Base-by-base conservation (phyloP, 2,113 vertebrate genomes). In the Enhydra lutris region DNA sequence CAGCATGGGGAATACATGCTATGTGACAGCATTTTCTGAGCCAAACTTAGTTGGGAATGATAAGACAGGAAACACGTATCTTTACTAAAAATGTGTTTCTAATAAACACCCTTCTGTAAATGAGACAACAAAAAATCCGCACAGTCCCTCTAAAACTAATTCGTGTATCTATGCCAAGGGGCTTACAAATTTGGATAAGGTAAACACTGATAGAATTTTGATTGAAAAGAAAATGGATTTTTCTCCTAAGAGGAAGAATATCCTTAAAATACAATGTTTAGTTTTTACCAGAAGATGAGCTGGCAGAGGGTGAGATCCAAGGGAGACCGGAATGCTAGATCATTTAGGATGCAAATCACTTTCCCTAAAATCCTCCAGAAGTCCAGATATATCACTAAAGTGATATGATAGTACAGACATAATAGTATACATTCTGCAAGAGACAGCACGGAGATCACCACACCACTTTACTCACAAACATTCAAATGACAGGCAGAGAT, bases 211-310 rank as follows among this genome's bases (percentile, higher is more conserved):
- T 82, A 4, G 8, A 67, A 52, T 93, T 96, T 89, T 89, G 71
- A 92, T 94, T 83, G 89, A 90, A 93, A 94, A 89, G 91, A 85
- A 92, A 96, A 84, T 63, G 57, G 47, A 85, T 65, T 83, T 92
- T 91, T 88, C 92, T 92, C 59, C 55, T 94, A 81, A 94, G 12
- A 81, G 13, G 63, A 85, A 91, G 47, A 89, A 69, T 94, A 92
- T 52, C 29, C 63, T 91, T 61, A 94, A 83, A 95, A 86, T 45
- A 39, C 52, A 86, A 91, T 73, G 82, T 50, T 45, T n/a, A 74
- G 24, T 29, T 96, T 3, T 52, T 63, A 74, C 23, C 11, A 59
- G 74, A 89, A 83, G 79, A 95, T 74, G 61, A 92, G 42, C 18
- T 52, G 47, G 81, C 65, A 91, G 78, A 74, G 52, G n/a, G 9